Evolutionary conservation across 2,113 vertebrate species (phyloP), one percentile per base, ranked within the genome.

Genomic region (Zosterops japonicus): DNA sequence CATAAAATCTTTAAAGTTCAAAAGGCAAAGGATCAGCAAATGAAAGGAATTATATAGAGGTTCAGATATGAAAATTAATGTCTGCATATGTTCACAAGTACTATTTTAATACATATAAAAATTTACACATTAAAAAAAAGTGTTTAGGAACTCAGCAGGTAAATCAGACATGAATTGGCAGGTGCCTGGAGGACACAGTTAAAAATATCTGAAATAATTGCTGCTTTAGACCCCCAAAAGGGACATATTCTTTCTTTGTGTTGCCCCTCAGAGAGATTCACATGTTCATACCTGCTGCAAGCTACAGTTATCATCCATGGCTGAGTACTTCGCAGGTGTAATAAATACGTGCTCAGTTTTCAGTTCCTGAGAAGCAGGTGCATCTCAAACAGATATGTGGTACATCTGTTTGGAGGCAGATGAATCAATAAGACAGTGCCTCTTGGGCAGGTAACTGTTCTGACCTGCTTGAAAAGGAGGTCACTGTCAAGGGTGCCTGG

Each of bases 381-480:
- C 76, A 75, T 84, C 88, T 96, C 92, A 76, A 61, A 12, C 70
- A 71, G 68, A 11, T 87, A 82, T 46, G 68, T 86, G 53, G 78
- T 95, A 36, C 93, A 92, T 93, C 84, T 97, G 93, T 95, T 96
- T 90, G 92, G 79, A 95, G 69, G 68, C 94, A 95, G 90, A 82
- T 61, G 82, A 97, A 97, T 94, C 96, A 96, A 65, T 93, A 94
- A 84, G 89, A 93, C 92, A 84, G 65, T 90, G 93, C 92, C 96
- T 95, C 69, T 72, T 21, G 88, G 97, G 93, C 91, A 97, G 47
- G 86, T 68, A 95, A 53, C 68, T 77, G 8, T 77, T 92, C 47
- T 94, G 95, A 94, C 95, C 94, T 81, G 47, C 81, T 96, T 60
- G 86, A 41, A 93, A 97, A 97, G 86, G 90, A 97, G 96, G 97